These are phyloP conservation scores for Pterocles gutturalis DNA, from an alignment of 2,113 vertebrate species.

Conservation along the genomic window DNA sequence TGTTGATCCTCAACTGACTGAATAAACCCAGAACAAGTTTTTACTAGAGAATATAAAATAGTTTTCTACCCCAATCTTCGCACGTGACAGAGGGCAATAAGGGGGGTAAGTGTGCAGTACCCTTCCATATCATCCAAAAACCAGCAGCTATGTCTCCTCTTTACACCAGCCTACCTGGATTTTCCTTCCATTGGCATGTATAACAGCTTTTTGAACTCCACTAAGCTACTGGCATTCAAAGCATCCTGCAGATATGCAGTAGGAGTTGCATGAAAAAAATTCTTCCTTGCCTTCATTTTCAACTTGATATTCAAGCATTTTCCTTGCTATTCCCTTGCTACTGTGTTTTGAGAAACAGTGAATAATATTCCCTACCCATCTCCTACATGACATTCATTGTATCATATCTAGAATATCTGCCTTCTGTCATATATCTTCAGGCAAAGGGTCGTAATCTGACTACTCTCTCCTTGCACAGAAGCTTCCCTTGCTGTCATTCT, in stretches of 20 bases:
- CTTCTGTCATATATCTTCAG: background rate
- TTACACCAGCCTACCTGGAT: background rate
- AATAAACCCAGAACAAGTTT: background rate
- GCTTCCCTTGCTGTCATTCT: background rate
- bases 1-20: background rate
- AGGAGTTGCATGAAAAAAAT: background rate
- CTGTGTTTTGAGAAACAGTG: background rate
- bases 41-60: background rate
- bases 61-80: background rate
- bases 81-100: background rate
- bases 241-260: background rate
- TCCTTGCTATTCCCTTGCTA: background rate
- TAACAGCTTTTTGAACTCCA: background rate
- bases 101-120: background rate
- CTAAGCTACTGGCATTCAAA: background rate
- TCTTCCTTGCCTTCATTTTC: background rate
- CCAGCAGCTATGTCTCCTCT: background rate
- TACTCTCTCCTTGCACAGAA: background rate
- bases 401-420: background rate
- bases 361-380: background rate
- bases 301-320: background rate
- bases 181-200: background rate
- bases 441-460: background rate
- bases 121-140: background rate
- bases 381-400: background rate